A percentile compares a stretch with the other conserved stretches of the same genome.
phyloP scores from a whole-genome alignment of 2,888 invertebrate genomes.

The Napeogenes sylphis region DNA sequence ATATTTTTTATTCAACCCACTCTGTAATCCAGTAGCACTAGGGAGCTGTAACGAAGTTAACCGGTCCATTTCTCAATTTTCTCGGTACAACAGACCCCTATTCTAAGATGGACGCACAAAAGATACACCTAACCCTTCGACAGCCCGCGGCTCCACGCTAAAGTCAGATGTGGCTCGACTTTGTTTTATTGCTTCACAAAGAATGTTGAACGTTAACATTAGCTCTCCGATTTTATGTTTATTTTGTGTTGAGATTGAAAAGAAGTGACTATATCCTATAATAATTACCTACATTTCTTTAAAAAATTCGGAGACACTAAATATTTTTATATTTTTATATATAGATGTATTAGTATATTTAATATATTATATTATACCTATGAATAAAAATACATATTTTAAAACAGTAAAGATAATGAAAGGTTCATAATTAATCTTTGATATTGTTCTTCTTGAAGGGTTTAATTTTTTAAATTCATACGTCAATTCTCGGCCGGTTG shows the following conservation, averaged over 20 bases:
- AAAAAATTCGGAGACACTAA: too few relatives aligned
- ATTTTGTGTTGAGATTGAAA: conserved; percentile 17
- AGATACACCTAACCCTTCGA: conserved; percentile 62
- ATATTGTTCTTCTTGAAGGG: background rate
- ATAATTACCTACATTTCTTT: too few relatives aligned
- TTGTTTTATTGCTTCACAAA: conserved; percentile 66
- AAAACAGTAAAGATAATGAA: too few relatives aligned
- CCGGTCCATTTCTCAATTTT: conserved; percentile 78
- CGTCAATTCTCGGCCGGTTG: conserved; percentile 39
- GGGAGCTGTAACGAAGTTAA: conserved; percentile 73
- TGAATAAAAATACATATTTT: too few relatives aligned
- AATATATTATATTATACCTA: too few relatives aligned
- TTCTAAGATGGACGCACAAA: conserved; percentile 64
- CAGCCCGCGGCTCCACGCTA: conserved; percentile 52
- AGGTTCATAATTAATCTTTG: too few relatives aligned
- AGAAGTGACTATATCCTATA: too few relatives aligned
- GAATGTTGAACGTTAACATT: conserved; percentile 28
- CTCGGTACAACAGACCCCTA: conserved; percentile 54
- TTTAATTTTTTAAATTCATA: conserved; percentile 25
- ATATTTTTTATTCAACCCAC: conserved; percentile 66
- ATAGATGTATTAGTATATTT: too few relatives aligned
- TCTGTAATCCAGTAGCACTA: conserved; percentile 55
- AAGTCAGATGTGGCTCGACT: conserved; percentile 50
- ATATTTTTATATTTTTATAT: too few relatives aligned
- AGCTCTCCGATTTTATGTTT: conserved; percentile 25